Conservation (phyloP, 2,797 vertebrate species). For the Cercopithecus petaurista region DNA sequence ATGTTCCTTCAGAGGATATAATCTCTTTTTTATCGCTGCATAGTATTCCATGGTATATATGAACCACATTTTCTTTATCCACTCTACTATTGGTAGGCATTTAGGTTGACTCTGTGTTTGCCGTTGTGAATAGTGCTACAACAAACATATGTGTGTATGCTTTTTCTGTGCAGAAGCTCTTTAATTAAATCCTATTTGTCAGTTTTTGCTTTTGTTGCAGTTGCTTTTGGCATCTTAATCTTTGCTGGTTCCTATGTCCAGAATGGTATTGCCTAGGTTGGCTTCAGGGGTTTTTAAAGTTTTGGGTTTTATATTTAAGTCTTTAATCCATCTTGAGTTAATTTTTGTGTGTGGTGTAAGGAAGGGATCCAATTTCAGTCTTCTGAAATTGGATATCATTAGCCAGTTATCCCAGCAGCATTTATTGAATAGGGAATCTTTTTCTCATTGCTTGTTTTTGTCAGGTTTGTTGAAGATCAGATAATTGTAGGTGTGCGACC, state of each 20-base stretch:
- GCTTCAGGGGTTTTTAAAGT: background rate
- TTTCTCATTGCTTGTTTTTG: background rate
- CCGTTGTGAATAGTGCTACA: background rate
- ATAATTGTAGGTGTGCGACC: background rate
- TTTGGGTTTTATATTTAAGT: background rate
- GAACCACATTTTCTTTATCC: background rate
- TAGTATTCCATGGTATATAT: background rate
- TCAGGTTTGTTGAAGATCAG: background rate
- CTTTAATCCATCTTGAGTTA: background rate
- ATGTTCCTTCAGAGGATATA: background rate
- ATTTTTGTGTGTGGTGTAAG: background rate
- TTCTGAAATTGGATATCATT: background rate
- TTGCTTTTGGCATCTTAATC: background rate
- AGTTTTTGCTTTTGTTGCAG: background rate
- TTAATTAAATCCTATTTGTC: background rate
- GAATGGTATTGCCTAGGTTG: background rate
- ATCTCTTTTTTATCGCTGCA: background rate
- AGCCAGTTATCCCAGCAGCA: background rate
- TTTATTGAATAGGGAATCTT: background rate
- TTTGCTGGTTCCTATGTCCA: background rate
- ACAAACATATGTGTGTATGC: background rate
- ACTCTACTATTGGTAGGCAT: background rate
- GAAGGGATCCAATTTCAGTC: background rate
- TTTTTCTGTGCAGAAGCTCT: background rate
- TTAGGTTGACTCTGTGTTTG: background rate